Evolutionary conservation across 2,888 invertebrate species (phyloP), one percentile per base, ranked within the genome.

Genomic region (Deilephila porcellus): DNA sequence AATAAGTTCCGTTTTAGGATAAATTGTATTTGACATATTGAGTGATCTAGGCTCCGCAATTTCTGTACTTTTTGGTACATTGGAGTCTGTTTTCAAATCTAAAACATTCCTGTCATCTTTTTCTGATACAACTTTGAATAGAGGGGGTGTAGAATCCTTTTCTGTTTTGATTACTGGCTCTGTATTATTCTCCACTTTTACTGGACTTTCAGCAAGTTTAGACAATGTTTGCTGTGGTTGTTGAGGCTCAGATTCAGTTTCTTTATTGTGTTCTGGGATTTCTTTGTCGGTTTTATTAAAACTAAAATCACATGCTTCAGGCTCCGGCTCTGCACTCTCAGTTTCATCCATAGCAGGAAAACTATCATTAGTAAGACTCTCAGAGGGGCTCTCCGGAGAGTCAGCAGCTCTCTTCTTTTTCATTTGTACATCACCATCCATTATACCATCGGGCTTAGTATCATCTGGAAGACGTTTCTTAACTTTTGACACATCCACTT

Each of bases 291-390:
- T 82, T 83, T 94, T 94, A 85, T 87, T 92, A 79, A 93, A 92
- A 85, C 93, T 94, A 84, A 94, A 95, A 80, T 95, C 95, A 86
- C 94, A 93, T 72, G 87, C 93, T 82, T 94, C 95, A 72, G 91
- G 86, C 80, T 95, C 95, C 52, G 93, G 90, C 75, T 95, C 95
- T 74, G 94, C 93, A 80, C 91, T 94, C 80, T 96, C 96, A 76
- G 95, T 95, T 82, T 96, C 96, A 87, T 97, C 97, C 91, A 97
- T 96, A 70, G 97, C 96, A 62, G 98, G 97, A 83, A 97, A 98
- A 83, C 98, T 98, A 86, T 98, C 98, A 77, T 98, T 97, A 67
- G 97, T 97, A 76, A 97, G 96, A 86, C 98, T 98, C 86, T 97
- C 97, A 62, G 97, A 96, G 19, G 98, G 98, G 92, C 98, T 98